A percentile compares a stretch with the other conserved stretches of the same genome.
Conservation (phyloP, 2,797 vertebrate species). For the Urosaurus nigricauda region DNA sequence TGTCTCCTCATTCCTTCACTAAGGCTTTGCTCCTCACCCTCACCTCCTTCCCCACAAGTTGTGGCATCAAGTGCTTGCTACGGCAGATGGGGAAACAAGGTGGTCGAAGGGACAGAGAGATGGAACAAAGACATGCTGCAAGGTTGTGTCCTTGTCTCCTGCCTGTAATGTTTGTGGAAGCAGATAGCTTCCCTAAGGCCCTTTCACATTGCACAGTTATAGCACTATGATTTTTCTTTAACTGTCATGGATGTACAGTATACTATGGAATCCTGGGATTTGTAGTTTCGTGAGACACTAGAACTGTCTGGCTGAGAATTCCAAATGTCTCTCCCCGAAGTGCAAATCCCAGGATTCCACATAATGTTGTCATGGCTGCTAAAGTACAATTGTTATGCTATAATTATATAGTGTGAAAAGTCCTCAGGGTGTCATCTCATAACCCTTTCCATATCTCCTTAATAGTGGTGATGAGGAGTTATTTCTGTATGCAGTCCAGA, state of each 20-base stretch:
- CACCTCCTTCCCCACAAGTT: neutral
- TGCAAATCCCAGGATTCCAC: too few species aligned
- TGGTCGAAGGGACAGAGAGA: neutral
- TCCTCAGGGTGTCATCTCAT: neutral
- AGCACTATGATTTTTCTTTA: too few species aligned
- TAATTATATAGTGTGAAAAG: too few species aligned
- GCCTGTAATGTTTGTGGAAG: neutral
- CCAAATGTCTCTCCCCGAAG: too few species aligned
- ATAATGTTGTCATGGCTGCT: too few species aligned
- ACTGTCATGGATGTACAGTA: too few species aligned
- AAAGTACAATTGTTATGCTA: too few species aligned
- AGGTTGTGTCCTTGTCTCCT: neutral
- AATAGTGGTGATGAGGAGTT: neutral
- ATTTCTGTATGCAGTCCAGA: too few species aligned
- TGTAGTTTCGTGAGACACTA: too few species aligned
- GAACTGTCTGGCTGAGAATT: too few species aligned
- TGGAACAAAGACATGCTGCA: neutral
- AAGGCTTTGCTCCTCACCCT: neutral
- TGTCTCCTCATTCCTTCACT: neutral
- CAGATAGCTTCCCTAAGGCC: neutral
- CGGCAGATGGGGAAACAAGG: neutral
- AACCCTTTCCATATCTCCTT: neutral
- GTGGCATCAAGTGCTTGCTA: neutral
- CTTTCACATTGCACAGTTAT: too few species aligned
- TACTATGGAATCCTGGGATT: too few species aligned